Evolutionary conservation across 2,113 vertebrate species (phyloP).

Genomic region (Microcebus tavaratra): DNA sequence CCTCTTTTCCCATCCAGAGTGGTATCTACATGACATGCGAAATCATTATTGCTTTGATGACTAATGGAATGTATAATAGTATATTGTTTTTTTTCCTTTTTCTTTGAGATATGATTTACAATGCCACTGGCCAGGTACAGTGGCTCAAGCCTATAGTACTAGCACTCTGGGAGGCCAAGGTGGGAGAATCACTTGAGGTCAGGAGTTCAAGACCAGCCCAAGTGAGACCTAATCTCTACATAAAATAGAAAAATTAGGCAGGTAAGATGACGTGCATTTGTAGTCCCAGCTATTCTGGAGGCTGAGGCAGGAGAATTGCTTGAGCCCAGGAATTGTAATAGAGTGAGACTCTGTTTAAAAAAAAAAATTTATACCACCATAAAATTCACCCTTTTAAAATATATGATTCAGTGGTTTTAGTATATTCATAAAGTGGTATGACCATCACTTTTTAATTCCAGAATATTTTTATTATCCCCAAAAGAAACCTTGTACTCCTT

Average conservation of each 20-base stretch:
- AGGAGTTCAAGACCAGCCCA: too few species aligned
- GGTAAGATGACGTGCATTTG: too few species aligned
- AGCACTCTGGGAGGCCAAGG: too few species aligned
- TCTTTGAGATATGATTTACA: not conserved
- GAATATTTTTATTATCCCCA: not conserved
- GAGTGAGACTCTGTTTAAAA: too few species aligned
- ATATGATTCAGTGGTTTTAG: not conserved
- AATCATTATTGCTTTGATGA: conserved; percentile 35
- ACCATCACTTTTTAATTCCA: conserved; percentile 9
- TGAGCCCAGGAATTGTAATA: too few species aligned
- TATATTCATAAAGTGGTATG: not conserved
- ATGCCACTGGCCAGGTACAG: not conserved
- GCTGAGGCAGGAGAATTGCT: too few species aligned
- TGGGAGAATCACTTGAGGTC: too few species aligned
- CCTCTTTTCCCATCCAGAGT: not conserved
- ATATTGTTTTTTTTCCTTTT: not conserved
- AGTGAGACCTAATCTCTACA: too few species aligned
- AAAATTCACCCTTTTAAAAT: not conserved
- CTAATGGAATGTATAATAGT: not conserved
- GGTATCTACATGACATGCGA: not conserved
- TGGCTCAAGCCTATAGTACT: too few species aligned
- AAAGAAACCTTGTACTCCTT: not conserved
- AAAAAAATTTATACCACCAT: not conserved
- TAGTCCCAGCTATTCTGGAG: too few species aligned
- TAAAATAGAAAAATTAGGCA: too few species aligned